These are phyloP conservation scores for Drosophila kepulauana DNA, from an alignment of 1,140 invertebrate species.

Conservation along the genomic window DNA sequence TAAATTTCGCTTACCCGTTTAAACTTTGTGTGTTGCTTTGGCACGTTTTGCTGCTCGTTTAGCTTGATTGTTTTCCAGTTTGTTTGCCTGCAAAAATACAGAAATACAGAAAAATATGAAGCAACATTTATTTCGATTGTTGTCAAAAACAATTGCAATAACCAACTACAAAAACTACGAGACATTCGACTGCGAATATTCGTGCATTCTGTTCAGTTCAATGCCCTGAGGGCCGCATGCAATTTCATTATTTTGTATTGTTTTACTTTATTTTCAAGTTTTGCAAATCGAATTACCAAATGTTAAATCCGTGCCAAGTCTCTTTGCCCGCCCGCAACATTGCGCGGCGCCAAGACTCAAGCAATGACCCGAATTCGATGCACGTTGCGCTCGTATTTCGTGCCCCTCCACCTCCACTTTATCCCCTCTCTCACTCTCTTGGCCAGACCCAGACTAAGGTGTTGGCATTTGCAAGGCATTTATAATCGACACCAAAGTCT, in stretches of 20 bases:
- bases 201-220: constrained; percentile 50
- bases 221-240: constrained; percentile 54
- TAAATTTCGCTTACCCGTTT: constrained; percentile 56
- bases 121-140: constrained; percentile 50
- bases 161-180: not conserved
- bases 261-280: constrained; percentile 13
- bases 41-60: constrained; percentile 49
- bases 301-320: constrained; percentile 40
- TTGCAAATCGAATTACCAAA: constrained; percentile 76
- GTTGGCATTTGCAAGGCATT: constrained; percentile 66
- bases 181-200: not conserved
- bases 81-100: constrained; percentile 41
- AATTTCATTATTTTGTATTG: constrained; percentile 32
- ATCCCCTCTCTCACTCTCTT: not conserved
- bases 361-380: constrained; percentile 78
- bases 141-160: constrained; percentile 42
- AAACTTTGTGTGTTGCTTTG: constrained; percentile 58
- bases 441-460: constrained; percentile 16
- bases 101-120: constrained; percentile 38
- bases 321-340: not conserved
- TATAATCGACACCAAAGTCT: constrained; percentile 57
- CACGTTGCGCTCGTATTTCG: constrained; percentile 73
- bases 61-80: constrained; percentile 17
- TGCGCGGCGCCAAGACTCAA: constrained; percentile 34
- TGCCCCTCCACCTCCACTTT: constrained; percentile 13